Percentiles rank a stretch among this genome's conserved stretches.
Conservation (phyloP, 1,140 invertebrate species). For the Drosophila bifasciata region DNA sequence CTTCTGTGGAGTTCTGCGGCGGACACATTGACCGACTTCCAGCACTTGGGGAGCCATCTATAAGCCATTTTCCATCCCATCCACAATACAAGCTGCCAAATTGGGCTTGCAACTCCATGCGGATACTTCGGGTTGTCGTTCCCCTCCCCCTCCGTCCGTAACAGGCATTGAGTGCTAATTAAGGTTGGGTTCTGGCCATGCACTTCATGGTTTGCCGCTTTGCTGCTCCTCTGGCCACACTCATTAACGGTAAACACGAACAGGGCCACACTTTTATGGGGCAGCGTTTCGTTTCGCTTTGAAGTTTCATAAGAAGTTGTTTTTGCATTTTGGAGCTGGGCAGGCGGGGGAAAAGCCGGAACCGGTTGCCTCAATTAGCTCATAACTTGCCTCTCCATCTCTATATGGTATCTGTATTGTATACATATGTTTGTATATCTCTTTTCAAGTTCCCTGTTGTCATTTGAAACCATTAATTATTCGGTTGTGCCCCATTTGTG, state of each 20-base stretch:
- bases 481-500: slow-evolving; percentile 49
- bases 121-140: neutral
- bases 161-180: slow-evolving; percentile 52
- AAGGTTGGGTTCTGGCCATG: slow-evolving; percentile 35
- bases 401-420: too few relatives aligned
- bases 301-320: slow-evolving; percentile 40
- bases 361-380: slow-evolving; percentile 52
- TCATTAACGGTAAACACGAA: slow-evolving; percentile 66
- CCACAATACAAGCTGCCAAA: slow-evolving; percentile 13
- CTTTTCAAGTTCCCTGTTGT: slow-evolving; percentile 36
- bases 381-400: slow-evolving; percentile 1
- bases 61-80: too few relatives aligned
- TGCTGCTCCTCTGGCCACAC: slow-evolving; percentile 31
- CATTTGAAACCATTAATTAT: slow-evolving; percentile 31
- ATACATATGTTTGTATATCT: neutral
- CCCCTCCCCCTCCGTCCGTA: neutral
- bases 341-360: slow-evolving; percentile 12
- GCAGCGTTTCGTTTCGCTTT: slow-evolving; percentile 54
- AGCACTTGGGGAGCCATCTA: neutral
- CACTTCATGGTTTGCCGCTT: slow-evolving; percentile 38
- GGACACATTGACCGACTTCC: slow-evolving; percentile 39
- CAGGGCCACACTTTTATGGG: slow-evolving; percentile 47
- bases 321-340: slow-evolving; percentile 28
- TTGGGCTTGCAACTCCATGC: slow-evolving; percentile 13
- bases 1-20: slow-evolving; percentile 13